Evolutionary conservation across 2,797 vertebrate genomes (phyloP).

Genomic region (Phalanger gymnotis): DNA sequence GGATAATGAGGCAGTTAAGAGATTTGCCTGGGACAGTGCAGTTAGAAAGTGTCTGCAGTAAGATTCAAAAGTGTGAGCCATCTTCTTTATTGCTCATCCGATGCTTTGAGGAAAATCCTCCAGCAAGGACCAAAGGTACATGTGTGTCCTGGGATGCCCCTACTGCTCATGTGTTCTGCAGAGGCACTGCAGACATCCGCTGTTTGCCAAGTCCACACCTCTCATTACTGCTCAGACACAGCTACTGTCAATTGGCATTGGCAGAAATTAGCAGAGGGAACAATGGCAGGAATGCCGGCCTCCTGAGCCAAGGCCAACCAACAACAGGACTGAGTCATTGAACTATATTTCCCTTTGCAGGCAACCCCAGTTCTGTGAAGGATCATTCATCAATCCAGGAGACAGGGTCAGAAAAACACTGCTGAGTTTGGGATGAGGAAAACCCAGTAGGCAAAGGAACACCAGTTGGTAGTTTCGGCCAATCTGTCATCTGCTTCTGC

Average conservation of each 20-base stretch:
- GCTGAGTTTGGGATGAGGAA: background rate
- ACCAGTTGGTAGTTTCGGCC: conserved; percentile 39
- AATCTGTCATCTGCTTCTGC: conserved; percentile 9
- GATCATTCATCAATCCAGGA: conserved; percentile 10
- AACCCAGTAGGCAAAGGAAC: conserved; percentile 30
- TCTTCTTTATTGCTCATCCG: background rate
- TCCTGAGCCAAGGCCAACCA: conserved; percentile 60
- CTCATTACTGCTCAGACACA: conserved; percentile 23
- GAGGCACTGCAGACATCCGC: background rate
- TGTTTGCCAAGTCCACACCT: background rate
- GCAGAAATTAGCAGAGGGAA: conserved; percentile 64
- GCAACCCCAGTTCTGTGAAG: conserved; percentile 45
- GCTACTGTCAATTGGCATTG: conserved; percentile 49
- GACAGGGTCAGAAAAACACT: conserved; percentile 36
- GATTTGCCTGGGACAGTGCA: background rate
- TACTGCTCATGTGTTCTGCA: background rate
- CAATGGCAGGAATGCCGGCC: conserved; percentile 57
- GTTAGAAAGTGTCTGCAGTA: background rate
- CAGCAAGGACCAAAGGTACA: background rate
- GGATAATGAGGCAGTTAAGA: background rate
- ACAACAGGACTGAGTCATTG: conserved; percentile 28
- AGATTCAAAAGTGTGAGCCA: background rate
- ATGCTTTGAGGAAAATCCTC: background rate
- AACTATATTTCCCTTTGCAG: background rate
- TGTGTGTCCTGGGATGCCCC: background rate